These are phyloP conservation scores for Leucoraja erinaceus DNA, from an alignment of 2,113 vertebrate genomes.

Conservation along the genomic window DNA sequence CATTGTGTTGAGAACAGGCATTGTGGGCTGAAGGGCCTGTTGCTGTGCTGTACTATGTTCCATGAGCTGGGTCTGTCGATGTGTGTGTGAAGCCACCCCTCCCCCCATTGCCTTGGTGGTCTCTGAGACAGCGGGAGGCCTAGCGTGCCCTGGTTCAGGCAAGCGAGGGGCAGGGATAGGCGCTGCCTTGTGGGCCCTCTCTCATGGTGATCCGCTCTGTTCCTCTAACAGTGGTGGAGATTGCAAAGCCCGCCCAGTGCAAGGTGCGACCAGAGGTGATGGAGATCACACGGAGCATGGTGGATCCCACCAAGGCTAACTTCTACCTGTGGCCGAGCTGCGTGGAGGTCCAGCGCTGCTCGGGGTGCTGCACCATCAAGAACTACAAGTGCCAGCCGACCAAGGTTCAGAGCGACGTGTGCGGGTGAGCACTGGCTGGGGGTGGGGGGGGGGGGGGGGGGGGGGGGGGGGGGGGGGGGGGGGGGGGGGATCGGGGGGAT, in stretches of 20 bases:
- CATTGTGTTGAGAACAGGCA: too few species aligned
- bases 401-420: slow-evolving; percentile 66
- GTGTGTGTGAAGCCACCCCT: too few species aligned
- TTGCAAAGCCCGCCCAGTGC: slow-evolving; percentile 74
- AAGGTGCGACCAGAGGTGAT: slow-evolving; percentile 82
- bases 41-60: too few species aligned
- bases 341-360: slow-evolving; percentile 90
- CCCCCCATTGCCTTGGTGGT: too few species aligned
- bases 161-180: not conserved
- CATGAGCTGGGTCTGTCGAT: too few species aligned
- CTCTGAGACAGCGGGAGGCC: not conserved
- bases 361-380: slow-evolving; percentile 84
- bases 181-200: too few species aligned
- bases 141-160: too few species aligned
- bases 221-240: slow-evolving; percentile 57
- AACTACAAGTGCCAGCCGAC: slow-evolving; percentile 67
- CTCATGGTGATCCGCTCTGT: not conserved
- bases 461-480: not conserved
- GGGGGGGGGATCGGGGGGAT: not conserved
- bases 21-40: too few species aligned
- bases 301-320: slow-evolving; percentile 81
- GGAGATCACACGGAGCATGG: slow-evolving; percentile 76
- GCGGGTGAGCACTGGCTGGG: slow-evolving; percentile 54
- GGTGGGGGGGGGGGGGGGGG: not conserved
- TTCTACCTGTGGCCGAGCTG: slow-evolving; percentile 86